Evolutionary conservation across 2,888 invertebrate species (phyloP).

Genomic region (Spialia ferax): DNA sequence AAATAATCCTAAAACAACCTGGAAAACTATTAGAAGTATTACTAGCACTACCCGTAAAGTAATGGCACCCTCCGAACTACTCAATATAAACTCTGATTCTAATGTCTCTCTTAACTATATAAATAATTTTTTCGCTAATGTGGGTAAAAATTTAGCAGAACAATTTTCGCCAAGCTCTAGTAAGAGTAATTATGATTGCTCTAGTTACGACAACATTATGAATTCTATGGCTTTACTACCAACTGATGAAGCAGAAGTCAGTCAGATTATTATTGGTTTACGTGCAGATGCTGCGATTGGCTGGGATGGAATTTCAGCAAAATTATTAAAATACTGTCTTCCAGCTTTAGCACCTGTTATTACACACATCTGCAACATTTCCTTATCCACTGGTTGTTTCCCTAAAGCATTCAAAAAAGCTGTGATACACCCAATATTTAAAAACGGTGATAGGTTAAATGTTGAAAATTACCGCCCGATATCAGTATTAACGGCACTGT

Average conservation of each 20-base stretch:
- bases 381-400: slow-evolving; percentile 32
- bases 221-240: slow-evolving; percentile 13
- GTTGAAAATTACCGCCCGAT: slow-evolving; percentile 41
- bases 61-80: slow-evolving; percentile 9
- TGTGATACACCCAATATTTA: slow-evolving; percentile 32
- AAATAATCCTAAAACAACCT: slow-evolving; percentile 28
- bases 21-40: slow-evolving; percentile 34
- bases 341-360: background rate
- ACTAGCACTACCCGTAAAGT: background rate
- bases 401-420: slow-evolving; percentile 35
- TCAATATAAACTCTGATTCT: background rate
- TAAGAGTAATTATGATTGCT: background rate
- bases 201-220: background rate
- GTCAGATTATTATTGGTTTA: slow-evolving; percentile 7
- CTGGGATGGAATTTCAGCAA: slow-evolving; percentile 19
- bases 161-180: background rate
- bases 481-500: slow-evolving; percentile 32
- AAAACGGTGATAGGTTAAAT: slow-evolving; percentile 33
- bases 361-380: slow-evolving; percentile 20
- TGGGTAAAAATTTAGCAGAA: slow-evolving; percentile 26
- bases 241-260: slow-evolving; percentile 22
- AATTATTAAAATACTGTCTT: slow-evolving; percentile 16
- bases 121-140: slow-evolving; percentile 27
- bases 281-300: slow-evolving; percentile 18
- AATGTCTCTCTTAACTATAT: slow-evolving; percentile 18